These are phyloP conservation scores for Rhea americana DNA, from an alignment of 2,113 vertebrate species.

Conservation along the genomic window DNA sequence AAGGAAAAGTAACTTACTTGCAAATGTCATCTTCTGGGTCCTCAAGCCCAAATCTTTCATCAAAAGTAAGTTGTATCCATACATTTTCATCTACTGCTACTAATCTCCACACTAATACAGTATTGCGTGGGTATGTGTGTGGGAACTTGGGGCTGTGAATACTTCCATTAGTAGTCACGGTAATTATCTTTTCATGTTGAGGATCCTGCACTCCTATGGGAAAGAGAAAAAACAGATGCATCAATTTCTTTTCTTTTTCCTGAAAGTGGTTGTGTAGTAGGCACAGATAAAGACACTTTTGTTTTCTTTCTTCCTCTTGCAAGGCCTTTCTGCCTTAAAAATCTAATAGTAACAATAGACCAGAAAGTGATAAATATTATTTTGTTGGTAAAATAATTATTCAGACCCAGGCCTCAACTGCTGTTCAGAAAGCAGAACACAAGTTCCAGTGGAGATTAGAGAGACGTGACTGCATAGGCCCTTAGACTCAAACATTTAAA, in stretches of 20 bases:
- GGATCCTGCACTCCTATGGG: constrained; percentile 91
- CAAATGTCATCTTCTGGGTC: constrained; percentile 95
- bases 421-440: not conserved
- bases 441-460: not conserved
- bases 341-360: not conserved
- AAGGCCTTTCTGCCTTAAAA: not conserved
- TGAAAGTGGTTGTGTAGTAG: fast-evolving
- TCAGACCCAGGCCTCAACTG: not conserved
- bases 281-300: not conserved
- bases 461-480: not conserved
- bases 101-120: constrained; percentile 88
- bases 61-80: constrained; percentile 93
- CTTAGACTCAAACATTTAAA: not conserved
- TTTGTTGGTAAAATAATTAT: not conserved
- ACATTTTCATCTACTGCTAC: constrained; percentile 85
- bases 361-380: not conserved
- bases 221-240: constrained; percentile 50
- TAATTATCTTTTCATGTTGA: constrained; percentile 92
- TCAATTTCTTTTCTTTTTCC: not conserved
- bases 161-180: constrained; percentile 88
- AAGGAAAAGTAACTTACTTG: constrained; percentile 86
- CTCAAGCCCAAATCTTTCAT: constrained; percentile 94
- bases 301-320: not conserved
- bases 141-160: constrained; percentile 96
- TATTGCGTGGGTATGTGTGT: constrained; percentile 90